A percentile compares a stretch with the other conserved stretches of the same genome.
Evolutionary conservation across 2,797 vertebrate genomes (phyloP).

Genomic region (Etheostoma nigrum): DNA sequence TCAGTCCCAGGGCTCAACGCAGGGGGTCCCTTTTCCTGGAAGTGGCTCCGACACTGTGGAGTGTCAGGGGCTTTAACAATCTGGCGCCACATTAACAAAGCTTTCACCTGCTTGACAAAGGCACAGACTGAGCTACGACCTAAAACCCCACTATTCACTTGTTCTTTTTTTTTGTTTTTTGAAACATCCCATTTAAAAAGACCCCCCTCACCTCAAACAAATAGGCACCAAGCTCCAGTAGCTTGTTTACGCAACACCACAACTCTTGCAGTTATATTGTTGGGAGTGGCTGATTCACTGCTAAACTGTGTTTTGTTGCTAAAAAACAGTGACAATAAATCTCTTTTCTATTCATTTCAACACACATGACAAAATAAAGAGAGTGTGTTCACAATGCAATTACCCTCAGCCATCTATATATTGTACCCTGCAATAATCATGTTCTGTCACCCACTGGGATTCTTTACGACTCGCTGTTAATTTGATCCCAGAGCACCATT

Average conservation of each 20-base stretch:
- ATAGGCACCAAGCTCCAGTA: slow-evolving; percentile 39
- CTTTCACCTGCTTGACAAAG: slow-evolving; percentile 89
- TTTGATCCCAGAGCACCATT: slow-evolving; percentile 67
- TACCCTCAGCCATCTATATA: not conserved
- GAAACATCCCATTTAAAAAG: slow-evolving; percentile 59
- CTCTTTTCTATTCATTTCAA: not conserved
- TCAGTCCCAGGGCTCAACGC: slow-evolving; percentile 87
- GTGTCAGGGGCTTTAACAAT: slow-evolving; percentile 89
- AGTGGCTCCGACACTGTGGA: slow-evolving; percentile 84
- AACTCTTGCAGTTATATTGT: slow-evolving; percentile 24
- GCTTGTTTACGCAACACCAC: slow-evolving; percentile 45
- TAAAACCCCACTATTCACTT: slow-evolving; percentile 85
- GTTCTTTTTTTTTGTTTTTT: slow-evolving; percentile 67
- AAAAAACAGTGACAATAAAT: too few relatives aligned
- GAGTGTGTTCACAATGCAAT: slow-evolving; percentile 2
- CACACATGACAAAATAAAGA: slow-evolving; percentile 16
- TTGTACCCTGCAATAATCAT: not conserved
- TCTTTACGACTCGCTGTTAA: slow-evolving; percentile 51
- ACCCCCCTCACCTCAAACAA: slow-evolving; percentile 50
- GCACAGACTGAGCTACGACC: slow-evolving; percentile 88
- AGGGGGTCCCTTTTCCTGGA: slow-evolving; percentile 87
- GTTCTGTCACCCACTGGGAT: slow-evolving; percentile 20
- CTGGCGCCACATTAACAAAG: slow-evolving; percentile 90
- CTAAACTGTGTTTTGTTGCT: too few relatives aligned
- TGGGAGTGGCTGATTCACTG: not conserved